phyloP scores from a whole-genome alignment of 2,797 vertebrate genomes.

The Peromyscus eremicus region DNA sequence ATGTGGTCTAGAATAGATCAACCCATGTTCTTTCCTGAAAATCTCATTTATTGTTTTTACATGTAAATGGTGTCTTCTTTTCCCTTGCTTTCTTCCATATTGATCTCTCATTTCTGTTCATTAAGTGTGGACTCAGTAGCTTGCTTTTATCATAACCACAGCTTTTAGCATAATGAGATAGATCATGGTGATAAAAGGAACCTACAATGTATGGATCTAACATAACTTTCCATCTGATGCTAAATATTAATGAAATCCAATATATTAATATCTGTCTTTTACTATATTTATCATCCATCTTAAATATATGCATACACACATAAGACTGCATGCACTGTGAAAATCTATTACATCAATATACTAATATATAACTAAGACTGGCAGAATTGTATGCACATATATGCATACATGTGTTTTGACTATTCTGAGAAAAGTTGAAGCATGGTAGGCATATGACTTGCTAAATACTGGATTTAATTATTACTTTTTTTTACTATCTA shows the following conservation, averaged over 20 bases:
- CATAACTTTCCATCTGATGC: background rate
- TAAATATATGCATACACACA: background rate
- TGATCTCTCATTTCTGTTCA: background rate
- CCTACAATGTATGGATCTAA: background rate
- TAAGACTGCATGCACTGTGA: accelerated
- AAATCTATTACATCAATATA: background rate
- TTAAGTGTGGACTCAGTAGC: background rate
- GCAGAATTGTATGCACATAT: background rate
- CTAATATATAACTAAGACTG: background rate
- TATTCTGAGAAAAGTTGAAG: background rate
- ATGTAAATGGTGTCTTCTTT: background rate
- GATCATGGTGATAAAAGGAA: background rate
- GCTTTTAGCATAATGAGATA: background rate
- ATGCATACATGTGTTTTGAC: background rate
- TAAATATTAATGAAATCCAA: background rate
- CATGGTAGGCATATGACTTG: background rate
- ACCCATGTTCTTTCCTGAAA: background rate
- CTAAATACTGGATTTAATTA: background rate
- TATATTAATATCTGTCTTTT: background rate
- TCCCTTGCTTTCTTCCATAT: background rate
- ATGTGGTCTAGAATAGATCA: background rate
- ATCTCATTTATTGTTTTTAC: too few relatives aligned
- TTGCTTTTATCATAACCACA: too few relatives aligned
- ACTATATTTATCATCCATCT: background rate
- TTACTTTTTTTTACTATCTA: background rate